These are phyloP conservation scores for Rhyacophila evoluta DNA, from an alignment of 2,888 invertebrate species.

Conservation along the genomic window DNA sequence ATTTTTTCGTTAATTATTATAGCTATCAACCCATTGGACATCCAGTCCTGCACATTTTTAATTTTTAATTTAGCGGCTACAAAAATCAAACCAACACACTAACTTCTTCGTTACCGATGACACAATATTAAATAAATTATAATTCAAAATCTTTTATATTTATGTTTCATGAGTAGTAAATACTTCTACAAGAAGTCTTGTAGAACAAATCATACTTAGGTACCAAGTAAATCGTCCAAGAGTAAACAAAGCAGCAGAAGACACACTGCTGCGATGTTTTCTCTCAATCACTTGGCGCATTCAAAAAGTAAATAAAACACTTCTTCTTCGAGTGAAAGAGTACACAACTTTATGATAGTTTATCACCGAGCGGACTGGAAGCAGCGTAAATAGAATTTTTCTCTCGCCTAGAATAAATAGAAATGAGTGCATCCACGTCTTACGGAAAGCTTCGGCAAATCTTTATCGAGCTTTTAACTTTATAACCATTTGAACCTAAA, in stretches of 20 bases:
- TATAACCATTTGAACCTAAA: neutral
- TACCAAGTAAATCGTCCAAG: neutral
- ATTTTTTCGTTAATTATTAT: no score
- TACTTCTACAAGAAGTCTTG: neutral
- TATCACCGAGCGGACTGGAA: conserved; percentile 9
- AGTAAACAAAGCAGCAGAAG: neutral
- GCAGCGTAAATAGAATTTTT: neutral
- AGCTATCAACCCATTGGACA: no score
- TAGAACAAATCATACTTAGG: neutral
- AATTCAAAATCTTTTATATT: no score
- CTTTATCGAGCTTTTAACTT: conserved; percentile 19
- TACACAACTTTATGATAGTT: conserved; percentile 1
- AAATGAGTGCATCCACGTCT: conserved; percentile 3
- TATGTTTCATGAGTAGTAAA: no score
- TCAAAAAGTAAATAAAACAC: conserved; percentile 17
- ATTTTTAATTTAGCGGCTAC: no score
- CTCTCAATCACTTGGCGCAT: conserved; percentile 31
- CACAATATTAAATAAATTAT: no score
- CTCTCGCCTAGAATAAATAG: conserved; percentile 11
- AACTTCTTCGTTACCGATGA: no score
- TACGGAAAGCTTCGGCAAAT: neutral
- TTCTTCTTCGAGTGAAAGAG: neutral
- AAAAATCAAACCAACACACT: no score
- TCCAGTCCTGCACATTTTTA: no score
- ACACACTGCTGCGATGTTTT: conserved; percentile 27